Evolutionary conservation across 2,113 vertebrate species (phyloP), one percentile per base, ranked within the genome.

Genomic region (Patagioenas fasciata): DNA sequence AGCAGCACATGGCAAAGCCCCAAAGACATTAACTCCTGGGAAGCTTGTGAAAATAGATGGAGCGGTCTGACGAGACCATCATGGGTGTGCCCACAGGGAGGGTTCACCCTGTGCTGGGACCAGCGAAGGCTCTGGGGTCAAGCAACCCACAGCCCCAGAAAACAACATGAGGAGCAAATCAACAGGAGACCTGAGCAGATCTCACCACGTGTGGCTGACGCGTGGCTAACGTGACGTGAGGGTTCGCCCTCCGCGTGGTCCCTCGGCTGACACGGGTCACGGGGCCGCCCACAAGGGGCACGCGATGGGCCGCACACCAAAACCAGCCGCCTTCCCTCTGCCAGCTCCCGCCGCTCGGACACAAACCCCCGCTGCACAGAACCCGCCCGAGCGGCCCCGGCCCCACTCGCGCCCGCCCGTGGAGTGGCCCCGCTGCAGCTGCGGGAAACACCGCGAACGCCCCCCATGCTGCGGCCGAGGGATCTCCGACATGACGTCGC

Each of bases 231-330:
- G 18, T 47, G 44, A 47, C 18, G 44, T 47, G 44, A 18, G 4
- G 53, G 18, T 28, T 11, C 3, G 7, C 48, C 8, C 2, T 3
- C 15, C 20, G 2, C 9, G 3, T 0, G 11, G n/a, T 4, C 23
- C 89, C 9, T 1, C 0, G n/a, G 36, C 15, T 12, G 40, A 38
- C 34, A 5, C 26, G 1, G 3, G 10, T 20, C 75, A 18, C 1
- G 0, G 44, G 56, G 23, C 2, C 19, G 6, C 10, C 11, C 66
- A 3, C 1, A 11, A 11, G 26, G 44, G 24, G 9, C 70, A 9
- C 0, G 0, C 24, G n/a, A 15, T 1, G 1, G 0, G 20, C 40
- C 10, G 28, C 0, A 3, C 31, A 23, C 0, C 2, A 17, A 3
- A 61, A 4, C 15, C 28, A 14, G 3, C 24, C 3, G 2, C 16